Base-by-base conservation (phyloP, 23 tunicate species). In the Phallusia fumigata region DNA sequence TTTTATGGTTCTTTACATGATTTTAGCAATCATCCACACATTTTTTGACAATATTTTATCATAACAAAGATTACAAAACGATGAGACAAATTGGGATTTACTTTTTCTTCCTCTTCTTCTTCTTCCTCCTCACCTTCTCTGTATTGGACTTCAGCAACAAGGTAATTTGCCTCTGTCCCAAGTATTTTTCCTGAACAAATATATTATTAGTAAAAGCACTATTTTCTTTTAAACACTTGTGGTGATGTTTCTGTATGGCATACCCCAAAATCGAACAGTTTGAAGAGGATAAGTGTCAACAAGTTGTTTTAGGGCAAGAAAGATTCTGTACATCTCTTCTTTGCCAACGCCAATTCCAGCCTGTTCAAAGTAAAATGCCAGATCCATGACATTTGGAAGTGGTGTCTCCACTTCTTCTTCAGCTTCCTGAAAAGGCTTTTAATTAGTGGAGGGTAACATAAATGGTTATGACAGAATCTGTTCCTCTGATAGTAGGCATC, bases 91-190 rank as follows among this genome's bases (percentile, higher is more conserved):
- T 32, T 6, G 5, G 47, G 47, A 40, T 10, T 53, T 53, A 64
- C 85, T 35, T 89, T 80, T 74, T 93, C 98, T 74, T 96, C 99
- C 47, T 96, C 99, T 82, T 91, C 96, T 77, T 91, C 97, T 73
- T 90, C 96, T 77, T 90, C 99, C 58, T 96, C 99, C 65, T 96
- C 99, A 35, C 99, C 99, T 69, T 96, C 99, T 64, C 99, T 80
- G 76, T 90, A 96, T 52, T 87, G 96, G 75, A 91, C 96, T 58
- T 96, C 99, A 26, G 97, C 93, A 15, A 96, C 88, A 44, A 91
- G 74, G 50, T 96, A 96, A 65, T 96, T 96, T 36, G 92, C 88
- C 0, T 91, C 90, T 18, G 96, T 84, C 34, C 99, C 99, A 31
- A 87, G 80, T 78, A 96, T 88, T 73, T 96, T 94, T 0, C 94